These are phyloP conservation scores for Lacerta bilineata DNA, from an alignment of 2,797 vertebrate species.

Conservation along the genomic window DNA sequence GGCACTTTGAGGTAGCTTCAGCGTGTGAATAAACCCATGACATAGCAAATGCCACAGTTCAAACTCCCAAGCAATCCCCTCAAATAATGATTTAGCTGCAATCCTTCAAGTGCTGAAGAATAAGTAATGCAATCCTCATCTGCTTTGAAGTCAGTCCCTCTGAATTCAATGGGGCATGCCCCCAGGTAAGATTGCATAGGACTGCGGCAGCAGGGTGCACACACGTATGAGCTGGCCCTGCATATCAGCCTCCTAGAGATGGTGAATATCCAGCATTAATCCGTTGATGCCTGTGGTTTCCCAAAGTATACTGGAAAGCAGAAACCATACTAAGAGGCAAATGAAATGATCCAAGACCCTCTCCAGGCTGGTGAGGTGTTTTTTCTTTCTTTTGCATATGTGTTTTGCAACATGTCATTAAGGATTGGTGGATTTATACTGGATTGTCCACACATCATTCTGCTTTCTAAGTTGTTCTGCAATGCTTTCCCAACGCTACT, in stretches of 20 bases:
- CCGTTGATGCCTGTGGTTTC: not conserved
- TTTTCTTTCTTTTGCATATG: too few species aligned
- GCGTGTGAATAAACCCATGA: not conserved
- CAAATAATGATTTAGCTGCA: not conserved
- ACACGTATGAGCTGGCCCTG: not conserved
- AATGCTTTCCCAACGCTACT: too few species aligned
- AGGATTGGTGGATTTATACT: too few species aligned
- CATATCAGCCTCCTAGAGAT: not conserved
- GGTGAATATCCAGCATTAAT: not conserved
- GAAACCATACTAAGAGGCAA: not conserved
- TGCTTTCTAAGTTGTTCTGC: too few species aligned
- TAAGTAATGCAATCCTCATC: not conserved
- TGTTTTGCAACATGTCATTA: too few species aligned
- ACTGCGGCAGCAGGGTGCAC: not conserved
- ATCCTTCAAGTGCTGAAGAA: not conserved
- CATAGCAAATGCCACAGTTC: not conserved
- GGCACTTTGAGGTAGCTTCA: not conserved
- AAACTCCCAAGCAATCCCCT: not conserved
- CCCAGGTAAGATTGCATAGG: not conserved
- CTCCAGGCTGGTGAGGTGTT: too few species aligned
- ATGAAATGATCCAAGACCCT: not conserved
- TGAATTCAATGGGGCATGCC: not conserved
- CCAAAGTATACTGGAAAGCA: not conserved
- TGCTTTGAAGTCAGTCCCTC: not conserved
- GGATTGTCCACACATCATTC: too few species aligned